Evolutionary conservation across 1,140 invertebrate genomes (phyloP), one percentile per base, ranked within the genome.

Genomic region (Cecropterus lyciades): DNA sequence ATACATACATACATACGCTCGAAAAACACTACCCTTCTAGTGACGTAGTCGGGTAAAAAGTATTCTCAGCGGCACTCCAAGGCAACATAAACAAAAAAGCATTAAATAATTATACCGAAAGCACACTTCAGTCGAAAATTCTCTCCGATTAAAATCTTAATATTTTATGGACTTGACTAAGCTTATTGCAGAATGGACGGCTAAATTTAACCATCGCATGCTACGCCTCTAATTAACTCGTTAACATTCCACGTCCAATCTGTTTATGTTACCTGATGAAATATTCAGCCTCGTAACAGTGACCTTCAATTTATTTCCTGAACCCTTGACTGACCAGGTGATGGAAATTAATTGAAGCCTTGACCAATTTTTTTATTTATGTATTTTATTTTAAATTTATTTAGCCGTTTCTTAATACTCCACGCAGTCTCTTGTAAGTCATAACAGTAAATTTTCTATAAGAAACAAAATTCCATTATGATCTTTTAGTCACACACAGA

Each of bases 211-310:
- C 15, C 10, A 46, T 46, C 15, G 45, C 45, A 14, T 46, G 45
- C 45, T 9, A 46, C 45, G 45, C 45, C 16, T 17, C 45, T 46
- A 46, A 46, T 46, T 46, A 46, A 17, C 45, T 46, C 45, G 45
- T 46, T 46, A 46, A 46, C 45, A 46, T 46, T 46, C 45, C 45
- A 17, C 16, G 45, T 9, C 16, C 45, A 46, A 46, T 46, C 45
- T 46, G 45, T 46, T 46, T 46, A 45, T 45, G 45, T 46, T 46
- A 11, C 16, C 14, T 17, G 45, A 46, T 46, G 45, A 46, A 46
- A 46, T 46, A 46, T 20, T 46, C 45, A 46, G 45, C 45, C 10
- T 16, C 15, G 15, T 46, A 20, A 46, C 16, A 10, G 15, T 46
- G 45, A 46, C 45, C 45, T 46, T 46, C 45, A 17, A 1, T 46